Evolutionary conservation across 2,797 vertebrate species (phyloP), one percentile per base, ranked within the genome.

Genomic region (Anguilla pacifica): DNA sequence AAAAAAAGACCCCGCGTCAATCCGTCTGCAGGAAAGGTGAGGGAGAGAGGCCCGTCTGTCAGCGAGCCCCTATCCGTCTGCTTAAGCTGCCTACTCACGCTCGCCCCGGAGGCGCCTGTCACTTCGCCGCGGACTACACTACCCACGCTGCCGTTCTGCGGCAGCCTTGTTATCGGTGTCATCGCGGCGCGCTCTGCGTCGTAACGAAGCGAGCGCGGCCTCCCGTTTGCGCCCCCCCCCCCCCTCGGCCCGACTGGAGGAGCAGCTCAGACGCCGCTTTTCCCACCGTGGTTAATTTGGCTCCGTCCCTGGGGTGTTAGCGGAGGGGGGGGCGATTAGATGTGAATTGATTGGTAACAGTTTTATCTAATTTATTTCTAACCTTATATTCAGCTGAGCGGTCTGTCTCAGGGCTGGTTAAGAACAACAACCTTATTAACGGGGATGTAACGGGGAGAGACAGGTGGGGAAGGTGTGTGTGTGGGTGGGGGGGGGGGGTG

Each of bases 381-480:
- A 81, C 49, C 43, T 49, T 81, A 2, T 86, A 39, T 51, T 43
- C 46, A 28, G 15, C 85, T 86, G 64, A 46, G n/a, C 39, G 35
- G 13, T 86, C 43, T 86, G 46, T 86, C 25, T 86, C 67, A 22
- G 51, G 46, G 70, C 70, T 86, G 15, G 61, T 74, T 86, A 74
- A 74, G 43, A 74, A 67, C 17, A 67, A 86, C 46, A 70, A 17
- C 9, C 10, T 59, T 35, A 85, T 59, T 43, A 46, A 46, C 79
- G 88, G n/a, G 22, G 6, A 77, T 64, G 74, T 46, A 0, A 31
- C 84, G 51, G 74, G 88, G 87, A 74, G 74, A 35, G 1, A 31
- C 53, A 55, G 28, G 72, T 39, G 53, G 82, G 55, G 70, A 89
- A 88, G 92, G 93, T 93, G 19, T 67, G 31, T 43, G 85, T 67